Conservation (phyloP, 2,888 invertebrate genomes). For the Chloromyia formosa region DNA sequence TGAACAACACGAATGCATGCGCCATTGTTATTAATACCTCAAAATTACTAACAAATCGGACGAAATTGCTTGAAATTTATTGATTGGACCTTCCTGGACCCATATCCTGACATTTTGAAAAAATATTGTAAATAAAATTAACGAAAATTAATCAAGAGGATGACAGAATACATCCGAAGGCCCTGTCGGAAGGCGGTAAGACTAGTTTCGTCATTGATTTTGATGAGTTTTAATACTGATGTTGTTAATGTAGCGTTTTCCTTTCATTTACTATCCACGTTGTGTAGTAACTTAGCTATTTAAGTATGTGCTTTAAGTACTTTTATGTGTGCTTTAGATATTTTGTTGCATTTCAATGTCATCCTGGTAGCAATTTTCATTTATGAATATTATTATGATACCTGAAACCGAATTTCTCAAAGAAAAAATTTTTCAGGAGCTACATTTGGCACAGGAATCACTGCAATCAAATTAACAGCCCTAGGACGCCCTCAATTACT, state of each 20-base stretch:
- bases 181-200: neutral
- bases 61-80: neutral
- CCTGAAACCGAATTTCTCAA: no score
- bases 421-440: slow-evolving; percentile 71
- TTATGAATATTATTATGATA: no score
- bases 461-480: slow-evolving; percentile 97
- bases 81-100: neutral
- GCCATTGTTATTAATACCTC: neutral
- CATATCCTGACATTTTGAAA: neutral
- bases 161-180: neutral
- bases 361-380: no score
- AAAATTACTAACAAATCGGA: neutral
- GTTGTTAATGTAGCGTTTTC: no score
- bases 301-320: no score
- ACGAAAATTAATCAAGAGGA: neutral
- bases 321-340: no score
- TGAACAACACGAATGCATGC: neutral
- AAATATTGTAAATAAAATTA: slow-evolving; percentile 12
- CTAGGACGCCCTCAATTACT: slow-evolving; percentile 92
- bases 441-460: slow-evolving; percentile 94
- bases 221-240: no score
- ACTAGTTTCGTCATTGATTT: neutral
- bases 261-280: no score
- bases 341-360: no score
- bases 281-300: no score